Base-by-base conservation (phyloP, 1,140 invertebrate species). In the Heliothis virescens region DNA sequence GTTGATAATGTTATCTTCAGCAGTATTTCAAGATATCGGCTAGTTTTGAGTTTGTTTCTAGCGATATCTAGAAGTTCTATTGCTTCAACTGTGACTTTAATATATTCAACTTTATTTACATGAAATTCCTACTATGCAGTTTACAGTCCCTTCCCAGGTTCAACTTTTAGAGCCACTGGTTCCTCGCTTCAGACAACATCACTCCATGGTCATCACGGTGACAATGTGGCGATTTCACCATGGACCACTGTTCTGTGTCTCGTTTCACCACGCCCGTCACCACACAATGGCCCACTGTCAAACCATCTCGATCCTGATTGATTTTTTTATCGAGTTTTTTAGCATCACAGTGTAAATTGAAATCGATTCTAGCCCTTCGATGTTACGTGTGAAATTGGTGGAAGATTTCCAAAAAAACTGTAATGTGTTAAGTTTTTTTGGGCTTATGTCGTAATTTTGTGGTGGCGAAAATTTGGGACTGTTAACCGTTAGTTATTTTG, bases 261-360 rank as follows among this genome's bases (percentile, higher is more conserved):
- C 86, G 57, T 90, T 92, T 93, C 79, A 89, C 86, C 82, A 92
- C 90, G 93, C 85, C 89, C 87, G 90, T 94, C 92, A 80, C 18
- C 48, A 67, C 57, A 94, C 90, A 94, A 94, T 88, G 81, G 72
- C 16, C 55, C 29, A 84, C 91, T 94, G 93, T 94, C 93, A 94
- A 91, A 90, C 85, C 63, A 81, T 50, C 82, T 78, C 83, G 77
- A 82, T 91, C 93, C 89, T 93, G 91, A 93, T 94, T 91, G 91
- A 94, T 93, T 94, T 94, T n/a, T 92, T 93, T 94, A 82, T 77
- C 83, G 57, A 83, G 21, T 81, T 89, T 91, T 90, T 88, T 63
- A 80, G 82, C 79, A 88, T 80, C 83, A 82, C 79, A 78, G 72
- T 86, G 83, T 87, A 89, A 89, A 91, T 91, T 90, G 88, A 86